Conservation (phyloP, 2,888 invertebrate species). For the Lasiommata megera region DNA sequence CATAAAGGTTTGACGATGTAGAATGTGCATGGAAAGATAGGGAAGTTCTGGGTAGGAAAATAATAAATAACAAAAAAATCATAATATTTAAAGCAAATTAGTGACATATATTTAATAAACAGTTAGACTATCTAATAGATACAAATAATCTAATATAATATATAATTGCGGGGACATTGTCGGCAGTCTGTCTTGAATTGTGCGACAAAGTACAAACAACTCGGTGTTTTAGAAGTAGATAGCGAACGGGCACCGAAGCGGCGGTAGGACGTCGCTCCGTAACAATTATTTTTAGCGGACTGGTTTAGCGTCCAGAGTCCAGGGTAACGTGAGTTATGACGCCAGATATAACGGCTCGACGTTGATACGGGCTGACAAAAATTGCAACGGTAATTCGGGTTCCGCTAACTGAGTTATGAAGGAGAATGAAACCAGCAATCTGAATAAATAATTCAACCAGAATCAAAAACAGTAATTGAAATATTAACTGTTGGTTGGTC, state of each 20-base stretch:
- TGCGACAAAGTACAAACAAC: conserved; percentile 1
- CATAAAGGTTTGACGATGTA: no score
- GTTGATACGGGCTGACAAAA: conserved; percentile 33
- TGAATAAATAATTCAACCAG: no score
- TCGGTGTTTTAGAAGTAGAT: conserved; percentile 12
- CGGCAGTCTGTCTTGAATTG: background rate
- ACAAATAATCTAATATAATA: background rate
- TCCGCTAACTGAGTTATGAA: conserved; percentile 8
- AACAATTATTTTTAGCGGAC: conserved; percentile 50
- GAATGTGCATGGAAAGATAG: no score
- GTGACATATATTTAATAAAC: no score
- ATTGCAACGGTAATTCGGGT: conserved; percentile 16
- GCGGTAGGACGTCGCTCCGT: conserved; percentile 37
- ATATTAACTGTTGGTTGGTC: background rate
- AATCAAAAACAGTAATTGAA: no score
- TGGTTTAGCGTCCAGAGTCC: conserved; percentile 40
- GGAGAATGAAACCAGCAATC: background rate
- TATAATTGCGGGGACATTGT: background rate
- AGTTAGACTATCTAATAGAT: no score
- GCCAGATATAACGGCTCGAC: conserved; percentile 45
- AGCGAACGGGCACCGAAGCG: conserved; percentile 18
- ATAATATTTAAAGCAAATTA: no score
- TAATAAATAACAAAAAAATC: no score
- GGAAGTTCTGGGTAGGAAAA: no score
- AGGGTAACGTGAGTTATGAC: conserved; percentile 52